phyloP scores from a whole-genome alignment of 2,888 invertebrate species.

The Eustalomyia histrio region DNA sequence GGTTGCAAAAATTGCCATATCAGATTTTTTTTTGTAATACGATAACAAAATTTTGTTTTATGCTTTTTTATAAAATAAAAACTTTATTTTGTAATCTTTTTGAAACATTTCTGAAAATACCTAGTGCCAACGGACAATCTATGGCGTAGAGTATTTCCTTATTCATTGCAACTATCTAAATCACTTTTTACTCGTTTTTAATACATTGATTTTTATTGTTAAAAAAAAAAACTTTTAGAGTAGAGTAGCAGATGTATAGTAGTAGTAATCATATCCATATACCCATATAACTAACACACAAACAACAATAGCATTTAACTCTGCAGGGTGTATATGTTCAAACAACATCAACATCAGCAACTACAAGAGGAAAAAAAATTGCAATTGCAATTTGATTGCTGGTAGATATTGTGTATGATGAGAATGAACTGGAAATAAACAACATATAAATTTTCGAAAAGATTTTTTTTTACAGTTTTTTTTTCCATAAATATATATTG shows the following conservation, averaged over 20 bases:
- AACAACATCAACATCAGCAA: conserved; percentile 24
- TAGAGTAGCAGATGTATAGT: neutral
- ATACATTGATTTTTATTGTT: conserved; percentile 16
- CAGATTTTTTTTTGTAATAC: too few species aligned
- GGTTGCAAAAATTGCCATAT: too few species aligned
- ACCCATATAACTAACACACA: neutral
- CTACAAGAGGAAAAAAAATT: conserved; percentile 11
- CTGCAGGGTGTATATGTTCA: conserved; percentile 23
- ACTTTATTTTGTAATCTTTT: too few species aligned
- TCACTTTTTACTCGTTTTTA: neutral
- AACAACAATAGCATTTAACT: conserved; percentile 20
- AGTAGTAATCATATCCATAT: conserved; percentile 3
- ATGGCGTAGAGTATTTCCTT: too few species aligned
- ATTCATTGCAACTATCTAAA: neutral
- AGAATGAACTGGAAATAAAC: conserved; percentile 17
- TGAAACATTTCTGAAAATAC: too few species aligned
- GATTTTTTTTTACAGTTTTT: conserved; percentile 20
- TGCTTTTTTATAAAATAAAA: too few species aligned
- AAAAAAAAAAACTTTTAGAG: neutral
- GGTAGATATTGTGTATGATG: conserved; percentile 30
- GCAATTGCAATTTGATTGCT: conserved; percentile 44
- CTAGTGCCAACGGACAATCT: too few species aligned
- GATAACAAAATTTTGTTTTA: too few species aligned
- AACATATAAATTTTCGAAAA: conserved; percentile 26
- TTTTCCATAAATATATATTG: conserved; percentile 2